phyloP scores from a whole-genome alignment of 1,140 invertebrate species.

The Melanaphis sacchari region DNA sequence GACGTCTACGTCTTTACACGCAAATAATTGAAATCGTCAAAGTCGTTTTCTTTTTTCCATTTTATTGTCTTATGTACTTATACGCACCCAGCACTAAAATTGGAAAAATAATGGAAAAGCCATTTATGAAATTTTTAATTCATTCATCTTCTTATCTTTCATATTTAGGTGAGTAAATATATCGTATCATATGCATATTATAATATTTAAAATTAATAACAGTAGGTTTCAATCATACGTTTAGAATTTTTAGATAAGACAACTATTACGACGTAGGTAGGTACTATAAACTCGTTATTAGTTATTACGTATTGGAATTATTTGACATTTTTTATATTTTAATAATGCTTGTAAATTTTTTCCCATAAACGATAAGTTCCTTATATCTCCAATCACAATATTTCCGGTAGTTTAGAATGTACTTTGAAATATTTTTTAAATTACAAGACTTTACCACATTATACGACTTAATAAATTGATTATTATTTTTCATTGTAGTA shows the following conservation, averaged over 20 bases:
- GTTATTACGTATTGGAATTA: neutral
- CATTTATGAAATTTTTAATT: constrained; percentile 94
- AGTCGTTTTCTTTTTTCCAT: constrained; percentile 82
- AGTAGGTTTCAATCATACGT: neutral
- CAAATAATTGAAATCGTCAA: constrained; percentile 73
- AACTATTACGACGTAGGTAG: neutral
- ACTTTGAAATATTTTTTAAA: neutral
- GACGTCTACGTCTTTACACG: constrained; percentile 69
- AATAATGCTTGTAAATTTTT: neutral
- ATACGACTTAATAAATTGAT: neutral
- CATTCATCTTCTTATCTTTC: constrained; percentile 92
- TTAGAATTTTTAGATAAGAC: neutral
- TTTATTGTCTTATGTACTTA: constrained; percentile 85
- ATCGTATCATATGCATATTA: neutral
- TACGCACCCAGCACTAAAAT: constrained; percentile 77
- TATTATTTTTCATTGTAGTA: neutral
- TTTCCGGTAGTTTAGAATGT: neutral
- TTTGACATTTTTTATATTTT: neutral
- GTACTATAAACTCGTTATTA: neutral
- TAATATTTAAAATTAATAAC: neutral
- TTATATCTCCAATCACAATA: neutral
- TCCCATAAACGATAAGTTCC: neutral
- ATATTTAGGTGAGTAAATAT: constrained; percentile 78
- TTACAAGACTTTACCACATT: neutral
- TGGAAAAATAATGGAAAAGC: constrained; percentile 82